Evolutionary conservation across 2,888 invertebrate species (phyloP).

Genomic region (Torymus auratus): DNA sequence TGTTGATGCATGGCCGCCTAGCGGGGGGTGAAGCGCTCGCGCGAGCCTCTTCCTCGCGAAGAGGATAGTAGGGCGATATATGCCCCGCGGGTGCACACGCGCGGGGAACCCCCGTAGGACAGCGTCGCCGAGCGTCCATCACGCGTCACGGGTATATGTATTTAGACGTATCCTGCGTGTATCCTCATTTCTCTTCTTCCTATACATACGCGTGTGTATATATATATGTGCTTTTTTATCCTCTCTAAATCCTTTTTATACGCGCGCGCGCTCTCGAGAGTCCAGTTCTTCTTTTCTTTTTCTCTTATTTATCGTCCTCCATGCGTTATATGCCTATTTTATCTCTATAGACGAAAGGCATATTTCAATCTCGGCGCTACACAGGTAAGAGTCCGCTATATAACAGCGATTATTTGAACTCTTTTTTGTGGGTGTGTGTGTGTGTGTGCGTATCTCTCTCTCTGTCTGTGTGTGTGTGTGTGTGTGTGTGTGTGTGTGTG

Average conservation of each 20-base stretch:
- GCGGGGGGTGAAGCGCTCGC: constrained; percentile 65
- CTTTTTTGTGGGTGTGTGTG: background rate
- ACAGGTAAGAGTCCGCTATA: too few relatives aligned
- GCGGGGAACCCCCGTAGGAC: constrained; percentile 69
- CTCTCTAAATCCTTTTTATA: constrained; percentile 10
- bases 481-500: background rate
- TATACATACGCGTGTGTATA: background rate
- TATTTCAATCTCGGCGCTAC: constrained; percentile 47
- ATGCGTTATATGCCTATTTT: constrained; percentile 8
- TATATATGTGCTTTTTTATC: background rate
- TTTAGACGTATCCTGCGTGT: constrained; percentile 74
- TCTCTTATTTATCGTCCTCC: constrained; percentile 32
- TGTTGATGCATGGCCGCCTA: constrained; percentile 76
- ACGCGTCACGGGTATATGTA: constrained; percentile 73
- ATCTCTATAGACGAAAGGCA: constrained; percentile 56
- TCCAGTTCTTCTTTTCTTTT: constrained; percentile 51
- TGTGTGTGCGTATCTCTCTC: background rate
- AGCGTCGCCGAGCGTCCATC: constrained; percentile 73
- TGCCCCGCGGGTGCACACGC: too few relatives aligned
- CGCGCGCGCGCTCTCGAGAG: background rate
- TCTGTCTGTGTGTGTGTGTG: background rate
- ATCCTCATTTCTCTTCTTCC: constrained; percentile 62
- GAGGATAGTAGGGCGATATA: background rate
- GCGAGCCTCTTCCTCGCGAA: background rate
- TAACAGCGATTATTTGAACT: background rate